Base-by-base conservation (phyloP, 2,888 invertebrate genomes). In the Cenopis cana region DNA sequence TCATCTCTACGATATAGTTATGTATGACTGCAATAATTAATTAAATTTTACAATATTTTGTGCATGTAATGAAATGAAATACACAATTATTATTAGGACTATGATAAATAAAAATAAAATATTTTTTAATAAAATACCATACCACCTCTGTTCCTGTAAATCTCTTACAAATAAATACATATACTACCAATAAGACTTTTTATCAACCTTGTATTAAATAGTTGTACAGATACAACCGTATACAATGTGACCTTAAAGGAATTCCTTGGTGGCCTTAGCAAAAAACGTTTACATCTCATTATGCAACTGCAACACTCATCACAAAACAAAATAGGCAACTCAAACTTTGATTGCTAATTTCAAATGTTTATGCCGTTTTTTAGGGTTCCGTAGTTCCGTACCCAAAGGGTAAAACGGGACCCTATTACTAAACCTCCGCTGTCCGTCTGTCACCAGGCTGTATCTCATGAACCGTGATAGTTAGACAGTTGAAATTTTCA, bases 241-340 rank as follows among this genome's bases (percentile, higher is more conserved):
- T 85, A 88, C 85, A 85, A 87, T 85, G 78, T 87, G 91, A 90
- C 91, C 91, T 92, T 89, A 90, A 85, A 85, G 82, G 85, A 88
- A 89, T 88, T 89, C 83, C 84, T 83, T 74, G 84, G 82, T 83
- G 90, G 88, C 90, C 88, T 90, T 89, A 88, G 82, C 76, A 85
- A 86, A 88, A 87, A 86, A 87, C 82, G 84, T 88, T 89, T 87
- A 82, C 85, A 84, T 79, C 78, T 83, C 77, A 79, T 75, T 75
- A 75, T 81, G 84, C 78, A 81, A 83, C 79, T 79, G n/a, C n/a
- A n/a, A n/a, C n/a, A n/a, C n/a, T n/a, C n/a, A n/a, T n/a, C 68
- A 66, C 74, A 10, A 38, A 12, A 56, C 17, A 20, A 57, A 56
- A 38, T 54, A 38, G 49, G 49, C 24, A n/a, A 24, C 18, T 41